phyloP scores from a whole-genome alignment of 2,113 vertebrate genomes.

The Promerops cafer region DNA sequence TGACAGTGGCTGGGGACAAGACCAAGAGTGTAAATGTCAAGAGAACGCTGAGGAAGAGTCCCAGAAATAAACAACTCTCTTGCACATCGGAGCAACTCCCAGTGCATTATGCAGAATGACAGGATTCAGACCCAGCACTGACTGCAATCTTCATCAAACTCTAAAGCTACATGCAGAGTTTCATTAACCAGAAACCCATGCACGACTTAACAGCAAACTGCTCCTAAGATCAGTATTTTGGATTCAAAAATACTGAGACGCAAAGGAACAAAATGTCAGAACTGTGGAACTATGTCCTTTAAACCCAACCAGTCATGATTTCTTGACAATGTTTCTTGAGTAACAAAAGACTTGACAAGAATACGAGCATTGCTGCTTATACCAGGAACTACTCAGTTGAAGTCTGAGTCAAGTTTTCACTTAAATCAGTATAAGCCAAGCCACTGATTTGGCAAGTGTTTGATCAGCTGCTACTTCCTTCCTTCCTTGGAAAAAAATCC shows the following conservation, averaged over 20 bases:
- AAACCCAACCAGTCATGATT: background rate
- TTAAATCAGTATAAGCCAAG: background rate
- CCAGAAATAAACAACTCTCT: background rate
- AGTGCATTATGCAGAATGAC: background rate
- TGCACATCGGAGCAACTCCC: background rate
- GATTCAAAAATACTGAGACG: background rate
- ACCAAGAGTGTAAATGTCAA: background rate
- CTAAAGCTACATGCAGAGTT: background rate
- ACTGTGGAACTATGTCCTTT: background rate
- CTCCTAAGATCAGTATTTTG: background rate
- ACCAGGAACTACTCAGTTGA: background rate
- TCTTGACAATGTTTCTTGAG: background rate
- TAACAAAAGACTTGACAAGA: background rate
- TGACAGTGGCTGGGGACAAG: background rate
- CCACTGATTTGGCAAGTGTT: slow-evolving; percentile 8
- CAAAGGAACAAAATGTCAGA: background rate
- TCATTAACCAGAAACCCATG: background rate
- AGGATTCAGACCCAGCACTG: background rate
- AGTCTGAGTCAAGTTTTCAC: background rate
- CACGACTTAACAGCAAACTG: background rate
- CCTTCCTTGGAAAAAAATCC: slow-evolving; percentile 19
- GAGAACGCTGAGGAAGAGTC: background rate
- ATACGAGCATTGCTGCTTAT: background rate
- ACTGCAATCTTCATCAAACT: background rate
- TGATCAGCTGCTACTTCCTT: slow-evolving; percentile 35